Conservation (phyloP, 2,797 vertebrate genomes). For the Parambassis ranga region DNA sequence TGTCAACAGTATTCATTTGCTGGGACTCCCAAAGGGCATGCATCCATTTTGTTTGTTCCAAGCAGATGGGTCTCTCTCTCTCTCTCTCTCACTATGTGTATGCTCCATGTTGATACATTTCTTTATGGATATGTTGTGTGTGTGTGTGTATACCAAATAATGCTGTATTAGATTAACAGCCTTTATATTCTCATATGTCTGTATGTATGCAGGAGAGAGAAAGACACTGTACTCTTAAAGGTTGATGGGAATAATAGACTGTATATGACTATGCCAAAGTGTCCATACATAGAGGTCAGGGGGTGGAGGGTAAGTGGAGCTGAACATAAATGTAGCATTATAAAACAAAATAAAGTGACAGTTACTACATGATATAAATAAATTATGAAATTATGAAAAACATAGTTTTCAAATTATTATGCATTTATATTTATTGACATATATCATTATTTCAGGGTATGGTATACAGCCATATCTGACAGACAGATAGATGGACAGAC, state of each 20-base stretch:
- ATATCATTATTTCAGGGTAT: no score
- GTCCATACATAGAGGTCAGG: no score
- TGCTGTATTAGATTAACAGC: background rate
- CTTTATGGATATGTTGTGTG: constrained; percentile 32
- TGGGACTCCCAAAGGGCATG: constrained; percentile 84
- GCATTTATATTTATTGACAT: no score
- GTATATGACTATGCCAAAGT: no score
- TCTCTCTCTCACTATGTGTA: constrained; percentile 34
- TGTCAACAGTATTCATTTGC: constrained; percentile 88
- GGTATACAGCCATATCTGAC: no score
- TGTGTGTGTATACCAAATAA: constrained; percentile 29
- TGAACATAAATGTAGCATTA: no score
- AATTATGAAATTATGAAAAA: no score
- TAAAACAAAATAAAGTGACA: no score
- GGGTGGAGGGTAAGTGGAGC: no score
- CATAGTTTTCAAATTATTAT: no score
- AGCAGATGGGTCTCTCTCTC: constrained; percentile 60
- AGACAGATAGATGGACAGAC: no score
- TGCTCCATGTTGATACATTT: constrained; percentile 34
- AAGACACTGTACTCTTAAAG: background rate
- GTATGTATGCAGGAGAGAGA: background rate
- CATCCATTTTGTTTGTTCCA: constrained; percentile 78
- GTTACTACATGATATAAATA: no score
- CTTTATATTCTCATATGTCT: constrained; percentile 15
- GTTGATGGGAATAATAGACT: background rate